These are phyloP conservation scores for Callocephalon fimbriatum DNA, from an alignment of 2,113 vertebrate species.

Conservation along the genomic window DNA sequence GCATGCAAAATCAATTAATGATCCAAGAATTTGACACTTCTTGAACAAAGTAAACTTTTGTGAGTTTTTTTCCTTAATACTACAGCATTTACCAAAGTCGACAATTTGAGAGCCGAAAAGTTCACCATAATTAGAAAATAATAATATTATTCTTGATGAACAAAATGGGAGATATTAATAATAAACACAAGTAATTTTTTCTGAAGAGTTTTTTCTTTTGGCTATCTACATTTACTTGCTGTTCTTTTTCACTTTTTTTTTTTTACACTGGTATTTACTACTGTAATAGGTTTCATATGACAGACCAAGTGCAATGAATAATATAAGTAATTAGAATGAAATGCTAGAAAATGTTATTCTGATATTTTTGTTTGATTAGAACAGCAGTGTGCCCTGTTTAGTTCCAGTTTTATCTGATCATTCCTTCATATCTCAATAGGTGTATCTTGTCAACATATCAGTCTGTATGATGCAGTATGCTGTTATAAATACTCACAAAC, in stretches of 20 bases:
- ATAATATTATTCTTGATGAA: neutral
- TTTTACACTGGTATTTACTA: neutral
- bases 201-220: neutral
- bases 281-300: neutral
- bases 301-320: neutral
- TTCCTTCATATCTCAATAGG: neutral
- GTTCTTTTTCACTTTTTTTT: neutral
- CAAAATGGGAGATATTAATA: neutral
- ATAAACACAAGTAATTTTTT: neutral
- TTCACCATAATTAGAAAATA: neutral
- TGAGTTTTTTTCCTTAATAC: neutral
- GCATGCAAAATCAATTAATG: neutral
- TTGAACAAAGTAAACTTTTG: neutral
- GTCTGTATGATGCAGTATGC: neutral
- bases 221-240: neutral
- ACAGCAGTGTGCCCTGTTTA: neutral
- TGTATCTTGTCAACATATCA: neutral
- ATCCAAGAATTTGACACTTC: neutral
- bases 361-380: neutral
- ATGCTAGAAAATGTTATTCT: neutral
- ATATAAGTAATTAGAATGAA: neutral
- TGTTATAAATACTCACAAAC: neutral
- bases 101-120: neutral
- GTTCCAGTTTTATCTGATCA: neutral
- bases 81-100: neutral